Evolutionary conservation across 1,140 invertebrate species (phyloP).

Genomic region (Trypoxylus dichotomus): DNA sequence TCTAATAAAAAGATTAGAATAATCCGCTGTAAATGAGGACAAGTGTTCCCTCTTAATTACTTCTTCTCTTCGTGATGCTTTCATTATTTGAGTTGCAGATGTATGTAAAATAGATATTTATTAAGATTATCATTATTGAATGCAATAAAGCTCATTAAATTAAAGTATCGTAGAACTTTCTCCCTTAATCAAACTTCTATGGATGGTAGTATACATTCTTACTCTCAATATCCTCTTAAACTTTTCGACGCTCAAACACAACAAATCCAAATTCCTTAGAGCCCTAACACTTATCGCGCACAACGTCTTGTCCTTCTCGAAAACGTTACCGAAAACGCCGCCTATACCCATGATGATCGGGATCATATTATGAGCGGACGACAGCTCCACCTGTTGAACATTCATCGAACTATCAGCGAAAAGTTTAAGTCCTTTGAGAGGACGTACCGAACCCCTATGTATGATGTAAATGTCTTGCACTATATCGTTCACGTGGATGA

Average conservation of each 20-base stretch:
- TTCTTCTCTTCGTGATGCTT: no score
- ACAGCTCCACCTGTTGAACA: conserved; percentile 46
- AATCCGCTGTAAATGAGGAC: no score
- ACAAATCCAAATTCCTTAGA: conserved; percentile 35
- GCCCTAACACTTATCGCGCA: conserved; percentile 38
- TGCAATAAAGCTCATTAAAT: no score
- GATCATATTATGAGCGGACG: conserved; percentile 55
- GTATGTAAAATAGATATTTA: no score
- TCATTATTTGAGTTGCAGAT: no score
- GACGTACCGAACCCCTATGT: conserved; percentile 35
- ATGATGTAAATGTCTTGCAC: conserved; percentile 48
- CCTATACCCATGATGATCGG: conserved; percentile 55
- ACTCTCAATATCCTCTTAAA: conserved; percentile 31
- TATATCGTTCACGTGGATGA: conserved; percentile 55
- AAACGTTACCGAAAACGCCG: conserved; percentile 57
- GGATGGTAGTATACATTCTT: no score
- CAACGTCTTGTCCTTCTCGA: conserved; percentile 47
- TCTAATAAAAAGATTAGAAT: no score
- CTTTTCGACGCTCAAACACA: conserved; percentile 34
- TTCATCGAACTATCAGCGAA: neutral
- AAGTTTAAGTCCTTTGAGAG: neutral
- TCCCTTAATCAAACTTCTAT: no score
- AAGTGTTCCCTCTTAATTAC: no score
- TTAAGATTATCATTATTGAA: no score
- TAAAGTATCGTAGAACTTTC: no score